Percentiles rank a stretch among this genome's conserved stretches.
Conservation (phyloP, 2,797 vertebrate genomes). For the Acestrorhynchus altus region DNA sequence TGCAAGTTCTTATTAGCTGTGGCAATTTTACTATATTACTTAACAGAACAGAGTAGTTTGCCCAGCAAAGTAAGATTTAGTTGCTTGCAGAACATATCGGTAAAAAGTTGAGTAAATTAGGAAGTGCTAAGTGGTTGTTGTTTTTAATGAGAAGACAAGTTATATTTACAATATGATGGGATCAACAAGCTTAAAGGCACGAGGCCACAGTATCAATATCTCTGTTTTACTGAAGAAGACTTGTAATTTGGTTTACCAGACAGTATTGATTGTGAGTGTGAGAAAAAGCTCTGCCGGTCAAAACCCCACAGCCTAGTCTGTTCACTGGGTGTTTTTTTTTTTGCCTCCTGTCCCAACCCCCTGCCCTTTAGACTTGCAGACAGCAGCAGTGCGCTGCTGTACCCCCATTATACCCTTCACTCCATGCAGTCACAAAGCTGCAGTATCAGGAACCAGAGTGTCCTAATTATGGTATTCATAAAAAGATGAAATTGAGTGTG, state of each 20-base stretch:
- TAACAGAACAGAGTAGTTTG: no score
- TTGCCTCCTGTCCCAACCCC: slow-evolving; percentile 43
- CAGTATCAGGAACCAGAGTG: slow-evolving; percentile 73
- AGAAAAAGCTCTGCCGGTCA: slow-evolving; percentile 19
- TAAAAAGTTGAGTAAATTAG: no score
- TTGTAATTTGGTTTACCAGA: slow-evolving; percentile 29
- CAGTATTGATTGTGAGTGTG: slow-evolving; percentile 15
- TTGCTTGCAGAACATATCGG: no score
- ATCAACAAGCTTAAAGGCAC: slow-evolving; percentile 48
- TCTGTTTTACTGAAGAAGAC: slow-evolving; percentile 27
- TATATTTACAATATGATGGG: not conserved
- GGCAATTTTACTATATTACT: no score
- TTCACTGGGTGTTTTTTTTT: slow-evolving; percentile 26
- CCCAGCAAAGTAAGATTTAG: no score
- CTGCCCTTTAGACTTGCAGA: slow-evolving; percentile 32
- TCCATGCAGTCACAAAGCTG: slow-evolving; percentile 47
- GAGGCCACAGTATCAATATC: slow-evolving; percentile 35
- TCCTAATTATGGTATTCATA: slow-evolving; percentile 76
- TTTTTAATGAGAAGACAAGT: no score
- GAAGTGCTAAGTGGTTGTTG: no score
- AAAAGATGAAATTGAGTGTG: slow-evolving; percentile 78
- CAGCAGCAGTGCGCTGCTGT: slow-evolving; percentile 16
- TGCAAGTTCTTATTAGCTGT: no score
- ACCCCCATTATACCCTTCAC: slow-evolving; percentile 14
- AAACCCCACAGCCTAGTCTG: slow-evolving; percentile 23